A percentile compares a stretch with the other conserved stretches of the same genome.
Conservation (phyloP, 2,113 vertebrate species). For the Gymnogyps californianus region DNA sequence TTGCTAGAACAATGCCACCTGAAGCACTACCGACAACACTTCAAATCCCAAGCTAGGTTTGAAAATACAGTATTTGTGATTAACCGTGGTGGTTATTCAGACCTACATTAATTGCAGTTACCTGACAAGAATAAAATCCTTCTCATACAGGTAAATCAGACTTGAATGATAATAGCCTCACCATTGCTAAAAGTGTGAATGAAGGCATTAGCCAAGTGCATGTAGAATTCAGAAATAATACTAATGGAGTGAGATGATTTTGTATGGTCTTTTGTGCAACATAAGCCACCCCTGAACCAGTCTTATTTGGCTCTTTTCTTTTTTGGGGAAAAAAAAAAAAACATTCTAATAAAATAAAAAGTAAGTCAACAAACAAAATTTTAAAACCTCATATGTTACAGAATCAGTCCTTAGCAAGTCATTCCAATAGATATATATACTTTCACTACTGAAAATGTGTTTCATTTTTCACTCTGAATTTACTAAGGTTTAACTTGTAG, state of each 20-base stretch:
- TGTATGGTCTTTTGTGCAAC: neutral
- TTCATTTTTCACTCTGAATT: neutral
- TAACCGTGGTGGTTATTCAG: neutral
- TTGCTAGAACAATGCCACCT: neutral
- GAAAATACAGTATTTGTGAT: neutral
- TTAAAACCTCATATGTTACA: neutral
- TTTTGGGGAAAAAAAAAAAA: fast-evolving
- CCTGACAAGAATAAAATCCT: neutral
- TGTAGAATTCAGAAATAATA: neutral
- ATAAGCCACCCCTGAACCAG: neutral
- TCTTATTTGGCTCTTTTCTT: neutral
- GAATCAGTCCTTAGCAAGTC: neutral
- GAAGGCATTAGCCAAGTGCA: neutral
- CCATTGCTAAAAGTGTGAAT: neutral
- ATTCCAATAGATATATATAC: neutral
- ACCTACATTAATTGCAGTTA: neutral
- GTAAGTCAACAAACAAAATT: neutral
- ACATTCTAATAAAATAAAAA: neutral
- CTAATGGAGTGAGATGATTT: neutral
- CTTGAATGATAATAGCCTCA: neutral
- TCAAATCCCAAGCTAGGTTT: neutral
- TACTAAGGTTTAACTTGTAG: neutral
- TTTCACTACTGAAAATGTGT: neutral
- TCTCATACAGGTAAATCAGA: neutral
- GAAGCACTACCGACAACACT: neutral